Evolutionary conservation across 2,888 invertebrate genomes (phyloP), one percentile per base, ranked within the genome.

Genomic region (Cosmorhoe ocellata): DNA sequence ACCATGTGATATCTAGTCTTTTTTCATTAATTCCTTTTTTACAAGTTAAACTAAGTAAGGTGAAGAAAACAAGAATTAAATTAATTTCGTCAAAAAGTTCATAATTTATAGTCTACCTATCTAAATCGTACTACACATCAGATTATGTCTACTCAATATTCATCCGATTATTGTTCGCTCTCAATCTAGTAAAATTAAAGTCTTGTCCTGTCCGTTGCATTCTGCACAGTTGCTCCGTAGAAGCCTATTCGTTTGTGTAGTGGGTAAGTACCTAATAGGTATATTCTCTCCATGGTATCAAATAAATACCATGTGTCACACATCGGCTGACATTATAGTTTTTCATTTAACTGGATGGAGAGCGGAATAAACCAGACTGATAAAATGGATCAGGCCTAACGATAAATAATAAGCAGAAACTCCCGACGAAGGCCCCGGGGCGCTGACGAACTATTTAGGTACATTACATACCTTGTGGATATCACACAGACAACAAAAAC

Each of bases 1-100:
- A 84, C 78, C 84, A 87, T 88, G 89, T 89, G 89, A 90, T 90
- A 90, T 88, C 87, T 87, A 89, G 87, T 88, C 86, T 83, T 83
- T 83, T 81, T 79, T 79, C 81, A 73, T 74, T 70, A 71, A 74
- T 71, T 77, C 76, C 75, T 76, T 72, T 66, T 66, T 67, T 67
- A 68, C 64, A 55, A 49, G 34, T 40, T 50, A 36, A 55, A 51
- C 34, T 46, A 58, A 47, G 42, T 46, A 42, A 53, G 53, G 5
- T 45, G 30, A 54, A 38, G 13, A 8, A 40, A 45, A 30, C 44
- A 38, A 43, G 26, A 45, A 38, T 47, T 39, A 33, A 42, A 47
- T 41, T 45, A 9, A 37, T 51, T 48, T 48, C 30, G 36, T 45
- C 43, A 50, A 46, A 37, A 41, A 50, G 42, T 30, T 32, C 32